A percentile compares a stretch with the other conserved stretches of the same genome.
These are phyloP conservation scores for Bufo gargarizans DNA, from an alignment of 2,113 vertebrate species.

Conservation along the genomic window DNA sequence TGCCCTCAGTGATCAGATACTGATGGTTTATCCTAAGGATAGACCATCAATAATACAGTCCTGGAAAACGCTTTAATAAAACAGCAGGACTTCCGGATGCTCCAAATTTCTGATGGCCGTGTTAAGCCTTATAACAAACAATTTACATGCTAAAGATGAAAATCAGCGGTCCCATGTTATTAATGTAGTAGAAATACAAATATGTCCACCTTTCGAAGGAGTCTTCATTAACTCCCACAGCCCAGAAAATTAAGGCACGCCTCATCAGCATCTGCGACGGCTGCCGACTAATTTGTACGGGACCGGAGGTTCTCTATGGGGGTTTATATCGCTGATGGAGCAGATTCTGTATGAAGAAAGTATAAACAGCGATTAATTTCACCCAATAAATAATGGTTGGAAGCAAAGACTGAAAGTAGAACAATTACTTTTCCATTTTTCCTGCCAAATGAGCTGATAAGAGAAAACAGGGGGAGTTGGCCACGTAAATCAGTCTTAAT, in stretches of 20 bases:
- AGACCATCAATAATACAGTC: background rate
- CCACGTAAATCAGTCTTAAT: conserved; percentile 99
- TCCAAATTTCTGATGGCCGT: background rate
- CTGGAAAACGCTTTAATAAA: background rate
- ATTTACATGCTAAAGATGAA: conserved; percentile 73
- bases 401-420: conserved; percentile 85
- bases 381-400: conserved; percentile 92
- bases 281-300: conserved; percentile 82
- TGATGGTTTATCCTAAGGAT: background rate
- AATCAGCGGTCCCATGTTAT: conserved; percentile 75
- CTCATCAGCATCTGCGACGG: conserved; percentile 78
- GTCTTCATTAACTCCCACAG: conserved; percentile 85
- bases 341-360: conserved; percentile 83
- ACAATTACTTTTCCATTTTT: conserved; percentile 97
- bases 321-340: conserved; percentile 86
- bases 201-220: conserved; percentile 82
- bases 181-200: conserved; percentile 86
- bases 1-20: background rate
- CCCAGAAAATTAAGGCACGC: conserved; percentile 85
- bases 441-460: conserved; percentile 98
- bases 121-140: conserved; percentile 53
- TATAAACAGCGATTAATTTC: conserved; percentile 94
- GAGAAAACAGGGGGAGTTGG: conserved; percentile 94
- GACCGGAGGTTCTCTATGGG: conserved; percentile 76
- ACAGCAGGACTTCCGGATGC: background rate